phyloP scores from a whole-genome alignment of 2,797 vertebrate species.

The Arvicola amphibius region DNA sequence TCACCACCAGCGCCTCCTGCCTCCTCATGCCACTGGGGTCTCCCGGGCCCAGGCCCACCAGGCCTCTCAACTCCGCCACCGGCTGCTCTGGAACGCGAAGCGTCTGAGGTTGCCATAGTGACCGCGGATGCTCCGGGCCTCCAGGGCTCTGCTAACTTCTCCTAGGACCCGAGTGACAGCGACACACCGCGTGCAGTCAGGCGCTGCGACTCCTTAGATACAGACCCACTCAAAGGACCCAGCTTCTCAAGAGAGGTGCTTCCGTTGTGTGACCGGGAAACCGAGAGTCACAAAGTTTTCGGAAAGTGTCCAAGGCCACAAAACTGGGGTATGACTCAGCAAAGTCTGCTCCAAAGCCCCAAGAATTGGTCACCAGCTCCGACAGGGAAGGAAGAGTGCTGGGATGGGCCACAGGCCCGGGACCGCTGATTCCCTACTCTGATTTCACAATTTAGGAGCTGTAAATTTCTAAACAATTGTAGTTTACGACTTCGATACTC shows the following conservation, averaged over 20 bases:
- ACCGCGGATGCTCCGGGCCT: neutral
- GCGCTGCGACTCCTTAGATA: neutral
- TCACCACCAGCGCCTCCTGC: neutral
- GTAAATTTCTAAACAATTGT: neutral
- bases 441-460: neutral
- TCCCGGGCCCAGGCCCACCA: accelerated
- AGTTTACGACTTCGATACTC: neutral
- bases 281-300: neutral
- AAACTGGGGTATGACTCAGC: neutral
- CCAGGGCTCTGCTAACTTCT: neutral
- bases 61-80: accelerated
- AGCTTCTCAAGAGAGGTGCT: neutral
- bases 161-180: neutral
- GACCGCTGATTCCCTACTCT: neutral
- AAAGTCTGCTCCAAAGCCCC: neutral
- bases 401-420: too few relatives aligned
- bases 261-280: neutral
- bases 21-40: slow-evolving; percentile 33
- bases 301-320: too few relatives aligned
- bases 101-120: slow-evolving; percentile 64
- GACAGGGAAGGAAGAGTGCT: neutral
- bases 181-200: neutral
- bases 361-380: too few relatives aligned
- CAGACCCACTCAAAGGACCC: neutral
- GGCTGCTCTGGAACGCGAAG: accelerated